These are phyloP conservation scores for Adrianichthys oophorus DNA, from an alignment of 2,797 vertebrate species.

Conservation along the genomic window DNA sequence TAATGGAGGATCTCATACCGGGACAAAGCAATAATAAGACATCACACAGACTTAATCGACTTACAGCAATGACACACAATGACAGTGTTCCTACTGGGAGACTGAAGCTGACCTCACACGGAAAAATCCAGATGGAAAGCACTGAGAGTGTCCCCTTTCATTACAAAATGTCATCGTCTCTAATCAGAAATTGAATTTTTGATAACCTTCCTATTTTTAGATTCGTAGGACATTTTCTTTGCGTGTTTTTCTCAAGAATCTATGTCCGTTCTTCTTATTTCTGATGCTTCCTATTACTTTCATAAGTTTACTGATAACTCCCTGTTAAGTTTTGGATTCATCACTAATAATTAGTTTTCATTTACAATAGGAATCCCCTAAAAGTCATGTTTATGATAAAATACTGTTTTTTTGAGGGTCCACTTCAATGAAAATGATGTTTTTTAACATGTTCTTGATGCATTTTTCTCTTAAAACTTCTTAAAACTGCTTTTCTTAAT, in stretches of 20 bases:
- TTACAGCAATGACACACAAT: slow-evolving; percentile 49
- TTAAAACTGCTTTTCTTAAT: too few relatives aligned
- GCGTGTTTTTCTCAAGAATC: background rate
- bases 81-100: slow-evolving; percentile 29
- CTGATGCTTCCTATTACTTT: too few relatives aligned
- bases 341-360: too few relatives aligned
- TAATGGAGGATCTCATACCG: slow-evolving; percentile 61
- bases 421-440: too few relatives aligned
- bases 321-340: too few relatives aligned
- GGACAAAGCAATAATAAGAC: slow-evolving; percentile 48
- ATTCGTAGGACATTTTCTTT: background rate
- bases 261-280: background rate
- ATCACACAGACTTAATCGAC: slow-evolving; percentile 55
- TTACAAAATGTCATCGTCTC: slow-evolving; percentile 2
- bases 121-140: slow-evolving; percentile 7
- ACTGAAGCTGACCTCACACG: slow-evolving; percentile 32
- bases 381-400: too few relatives aligned
- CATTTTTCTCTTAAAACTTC: too few relatives aligned
- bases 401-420: too few relatives aligned
- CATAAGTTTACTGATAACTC: too few relatives aligned
- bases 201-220: background rate
- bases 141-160: slow-evolving; percentile 6
- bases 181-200: slow-evolving; percentile 1
- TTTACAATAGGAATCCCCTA: too few relatives aligned
- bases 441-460: too few relatives aligned